Percentiles rank a stretch among this genome's conserved stretches.
These are phyloP conservation scores for Strix uralensis DNA, from an alignment of 2,113 vertebrate species.

Conservation along the genomic window DNA sequence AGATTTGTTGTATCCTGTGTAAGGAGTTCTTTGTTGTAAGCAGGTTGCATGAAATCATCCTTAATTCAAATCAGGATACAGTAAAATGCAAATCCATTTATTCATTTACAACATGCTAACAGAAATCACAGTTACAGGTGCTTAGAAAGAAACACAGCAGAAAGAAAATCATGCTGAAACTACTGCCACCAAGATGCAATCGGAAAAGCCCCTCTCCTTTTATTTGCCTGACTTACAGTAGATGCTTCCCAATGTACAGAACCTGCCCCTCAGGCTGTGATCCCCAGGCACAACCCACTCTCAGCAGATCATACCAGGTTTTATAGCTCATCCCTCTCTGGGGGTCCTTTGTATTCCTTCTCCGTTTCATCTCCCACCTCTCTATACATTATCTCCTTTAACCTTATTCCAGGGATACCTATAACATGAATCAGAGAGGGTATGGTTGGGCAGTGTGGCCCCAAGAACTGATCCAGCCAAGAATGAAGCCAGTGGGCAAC, in stretches of 20 bases:
- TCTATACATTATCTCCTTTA: not conserved
- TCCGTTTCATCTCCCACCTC: not conserved
- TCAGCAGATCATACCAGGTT: not conserved
- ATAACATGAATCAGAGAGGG: not conserved
- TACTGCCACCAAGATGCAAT: not conserved
- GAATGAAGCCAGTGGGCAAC: not conserved
- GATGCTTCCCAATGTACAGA: not conserved
- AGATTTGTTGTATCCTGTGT: not conserved
- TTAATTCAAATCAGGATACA: not conserved
- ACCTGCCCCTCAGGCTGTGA: not conserved
- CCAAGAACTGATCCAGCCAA: not conserved
- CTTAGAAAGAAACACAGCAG: not conserved
- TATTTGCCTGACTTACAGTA: not conserved
- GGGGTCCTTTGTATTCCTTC: not conserved
- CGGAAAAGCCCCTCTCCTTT: not conserved
- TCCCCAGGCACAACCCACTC: not conserved
- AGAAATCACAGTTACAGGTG: not conserved
- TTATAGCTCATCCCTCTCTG: not conserved
- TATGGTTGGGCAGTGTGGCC: not conserved
- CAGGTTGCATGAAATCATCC: not conserved
- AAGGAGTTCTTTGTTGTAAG: not conserved
- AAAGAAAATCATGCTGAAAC: not conserved
- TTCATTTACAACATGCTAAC: not conserved
- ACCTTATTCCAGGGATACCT: not conserved
- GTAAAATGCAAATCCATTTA: not conserved